Percentiles rank a stretch among this genome's conserved stretches.
These are phyloP conservation scores for Podocnemis expansa DNA, from an alignment of 2,113 vertebrate genomes.

Conservation along the genomic window DNA sequence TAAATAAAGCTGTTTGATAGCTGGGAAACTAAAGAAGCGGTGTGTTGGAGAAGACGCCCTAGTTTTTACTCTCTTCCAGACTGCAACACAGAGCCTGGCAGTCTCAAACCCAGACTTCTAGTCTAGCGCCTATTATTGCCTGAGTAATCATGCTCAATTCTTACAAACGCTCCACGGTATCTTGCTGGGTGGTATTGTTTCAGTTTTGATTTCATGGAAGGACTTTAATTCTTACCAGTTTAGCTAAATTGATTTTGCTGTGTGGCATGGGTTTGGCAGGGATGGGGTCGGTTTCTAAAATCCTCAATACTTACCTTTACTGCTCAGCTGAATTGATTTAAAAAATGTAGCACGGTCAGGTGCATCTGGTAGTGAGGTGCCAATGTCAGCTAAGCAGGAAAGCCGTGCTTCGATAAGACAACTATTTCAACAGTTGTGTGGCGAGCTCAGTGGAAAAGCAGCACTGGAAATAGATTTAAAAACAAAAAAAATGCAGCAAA, in stretches of 20 bases:
- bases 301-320: not conserved
- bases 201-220: not conserved
- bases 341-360: not conserved
- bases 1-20: too few species aligned
- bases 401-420: not conserved
- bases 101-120: too few species aligned
- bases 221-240: not conserved
- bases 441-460: not conserved
- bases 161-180: too few species aligned
- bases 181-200: not conserved
- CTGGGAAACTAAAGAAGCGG: too few species aligned
- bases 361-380: not conserved
- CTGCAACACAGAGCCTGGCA: too few species aligned
- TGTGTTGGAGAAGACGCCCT: too few species aligned
- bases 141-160: not conserved
- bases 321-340: not conserved
- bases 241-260: not conserved
- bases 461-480: not conserved
- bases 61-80: too few species aligned
- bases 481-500: too few species aligned
- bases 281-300: not conserved
- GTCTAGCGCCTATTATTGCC: not conserved
- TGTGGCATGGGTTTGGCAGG: not conserved
- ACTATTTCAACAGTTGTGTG: not conserved
- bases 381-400: not conserved